phyloP scores from a whole-genome alignment of 2,113 vertebrate species.

The Theristicus caerulescens region DNA sequence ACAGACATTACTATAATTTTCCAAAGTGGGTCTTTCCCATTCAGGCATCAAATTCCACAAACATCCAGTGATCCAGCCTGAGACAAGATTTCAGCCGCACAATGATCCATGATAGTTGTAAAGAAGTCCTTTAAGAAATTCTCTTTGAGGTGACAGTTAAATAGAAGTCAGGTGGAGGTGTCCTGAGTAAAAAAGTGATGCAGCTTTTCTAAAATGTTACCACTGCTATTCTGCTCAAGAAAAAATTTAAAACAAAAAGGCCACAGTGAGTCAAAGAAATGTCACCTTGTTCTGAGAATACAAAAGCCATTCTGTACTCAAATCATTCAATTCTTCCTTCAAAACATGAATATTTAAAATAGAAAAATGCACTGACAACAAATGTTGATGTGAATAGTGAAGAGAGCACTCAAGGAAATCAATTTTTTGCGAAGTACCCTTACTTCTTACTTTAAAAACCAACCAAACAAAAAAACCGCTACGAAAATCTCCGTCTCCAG shows the following conservation, averaged over 20 bases:
- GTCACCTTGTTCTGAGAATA: background rate
- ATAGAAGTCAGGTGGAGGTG: background rate
- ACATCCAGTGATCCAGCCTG: background rate
- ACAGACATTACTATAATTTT: background rate
- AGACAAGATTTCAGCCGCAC: background rate
- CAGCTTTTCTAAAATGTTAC: background rate
- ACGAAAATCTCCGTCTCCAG: background rate
- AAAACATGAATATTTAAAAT: background rate
- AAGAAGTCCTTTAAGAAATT: background rate
- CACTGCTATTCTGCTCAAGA: background rate
- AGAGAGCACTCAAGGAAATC: background rate
- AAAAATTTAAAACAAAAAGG: background rate
- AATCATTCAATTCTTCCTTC: background rate
- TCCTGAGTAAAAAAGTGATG: background rate
- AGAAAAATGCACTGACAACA: background rate
- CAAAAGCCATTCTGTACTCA: background rate
- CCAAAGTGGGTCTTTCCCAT: background rate
- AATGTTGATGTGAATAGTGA: background rate
- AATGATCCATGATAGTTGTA: background rate
- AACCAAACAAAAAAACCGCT: background rate
- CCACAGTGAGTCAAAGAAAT: background rate
- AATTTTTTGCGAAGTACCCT: background rate
- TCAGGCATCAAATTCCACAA: background rate
- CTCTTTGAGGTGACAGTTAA: background rate
- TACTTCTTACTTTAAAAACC: background rate